Evolutionary conservation across 2,888 invertebrate species (phyloP).

Genomic region (Eudasyphora cyanicolor): DNA sequence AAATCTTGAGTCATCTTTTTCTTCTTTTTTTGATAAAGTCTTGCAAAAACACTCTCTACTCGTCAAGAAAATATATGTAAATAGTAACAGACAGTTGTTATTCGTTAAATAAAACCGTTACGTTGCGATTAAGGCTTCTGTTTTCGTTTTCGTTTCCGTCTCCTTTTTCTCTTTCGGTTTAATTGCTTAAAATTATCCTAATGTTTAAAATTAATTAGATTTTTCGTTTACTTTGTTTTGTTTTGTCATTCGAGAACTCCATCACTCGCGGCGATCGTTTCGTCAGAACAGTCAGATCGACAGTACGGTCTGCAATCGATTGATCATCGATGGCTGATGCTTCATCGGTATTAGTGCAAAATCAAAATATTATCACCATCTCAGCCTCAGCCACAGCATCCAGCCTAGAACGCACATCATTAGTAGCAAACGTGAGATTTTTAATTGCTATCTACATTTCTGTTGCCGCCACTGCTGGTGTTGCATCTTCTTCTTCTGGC

Average conservation of each 20-base stretch:
- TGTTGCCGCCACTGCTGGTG: not conserved
- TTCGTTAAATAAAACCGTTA: not conserved
- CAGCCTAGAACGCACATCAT: conserved; percentile 27
- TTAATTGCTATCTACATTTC: too few species aligned
- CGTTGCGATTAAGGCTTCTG: not conserved
- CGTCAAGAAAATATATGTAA: too few species aligned
- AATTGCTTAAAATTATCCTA: conserved; percentile 4
- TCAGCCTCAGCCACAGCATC: too few species aligned
- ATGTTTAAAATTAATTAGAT: conserved; percentile 8
- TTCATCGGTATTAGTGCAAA: conserved; percentile 57
- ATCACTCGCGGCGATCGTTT: conserved; percentile 27
- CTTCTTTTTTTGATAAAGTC: conserved; percentile 49
- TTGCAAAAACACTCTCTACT: too few species aligned
- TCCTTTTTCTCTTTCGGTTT: not conserved
- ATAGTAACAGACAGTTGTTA: too few species aligned
- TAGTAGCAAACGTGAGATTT: conserved; percentile 28
- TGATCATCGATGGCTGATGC: conserved; percentile 52
- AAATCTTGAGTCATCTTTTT: conserved; percentile 68
- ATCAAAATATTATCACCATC: conserved; percentile 50
- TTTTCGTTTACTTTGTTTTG: not conserved
- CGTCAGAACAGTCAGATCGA: conserved; percentile 44
- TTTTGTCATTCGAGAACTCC: not conserved
- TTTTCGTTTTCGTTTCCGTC: not conserved
- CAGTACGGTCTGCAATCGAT: conserved; percentile 54
- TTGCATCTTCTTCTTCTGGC: not conserved